Base-by-base conservation (phyloP, 1,140 invertebrate species). In the Galleria mellonella region DNA sequence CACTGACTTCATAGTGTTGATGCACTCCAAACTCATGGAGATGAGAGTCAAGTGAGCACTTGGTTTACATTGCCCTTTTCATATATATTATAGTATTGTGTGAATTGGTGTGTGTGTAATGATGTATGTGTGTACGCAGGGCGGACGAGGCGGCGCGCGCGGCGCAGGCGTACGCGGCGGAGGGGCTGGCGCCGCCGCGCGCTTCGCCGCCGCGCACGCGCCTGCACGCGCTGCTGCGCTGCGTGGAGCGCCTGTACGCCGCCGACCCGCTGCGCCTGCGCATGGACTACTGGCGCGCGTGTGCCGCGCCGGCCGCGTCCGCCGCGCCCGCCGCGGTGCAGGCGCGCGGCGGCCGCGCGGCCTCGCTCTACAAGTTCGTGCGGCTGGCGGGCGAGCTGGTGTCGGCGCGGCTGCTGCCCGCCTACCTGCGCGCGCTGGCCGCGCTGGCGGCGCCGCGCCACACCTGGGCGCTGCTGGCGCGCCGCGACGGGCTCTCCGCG, bases 1-100 rank as follows among this genome's bases (percentile, higher is more conserved):
- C 33, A 96, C 95, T 0, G 97, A 98, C 76, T 98, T 99, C 57
- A 96, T 98, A 42, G 91, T 95, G 36, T 88, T 94, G 28, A 96
- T 98, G 95, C 96, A 97, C 28, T 87, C 96, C 27, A 98, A 98
- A 86, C 91, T 87, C 5, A 86, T 86, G 72, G 86, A 87, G 60
- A 83, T 87, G 69, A 73, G 84, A 41, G 78, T 85, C 65, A 87
- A 87, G 86, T 87, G 7, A 73, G 83, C 72, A 17, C 1, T 14
- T 0, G 2, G 9, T 36, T 31, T 31, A 31, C 6, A 23, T 31
- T 10, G 30, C 30, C 30, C 9, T 31, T 9, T 31, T 1, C 30
- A 31, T 31, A 3, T 31, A n/a, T 4, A n/a, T 31, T 31, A 3
- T 31, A 4, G 30, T 3, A 29, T 29, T n/a, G n/a, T n/a, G n/a